Percentiles rank a stretch among this genome's conserved stretches.
Conservation (phyloP, 2,888 invertebrate genomes). For the Chirona hameri region DNA sequence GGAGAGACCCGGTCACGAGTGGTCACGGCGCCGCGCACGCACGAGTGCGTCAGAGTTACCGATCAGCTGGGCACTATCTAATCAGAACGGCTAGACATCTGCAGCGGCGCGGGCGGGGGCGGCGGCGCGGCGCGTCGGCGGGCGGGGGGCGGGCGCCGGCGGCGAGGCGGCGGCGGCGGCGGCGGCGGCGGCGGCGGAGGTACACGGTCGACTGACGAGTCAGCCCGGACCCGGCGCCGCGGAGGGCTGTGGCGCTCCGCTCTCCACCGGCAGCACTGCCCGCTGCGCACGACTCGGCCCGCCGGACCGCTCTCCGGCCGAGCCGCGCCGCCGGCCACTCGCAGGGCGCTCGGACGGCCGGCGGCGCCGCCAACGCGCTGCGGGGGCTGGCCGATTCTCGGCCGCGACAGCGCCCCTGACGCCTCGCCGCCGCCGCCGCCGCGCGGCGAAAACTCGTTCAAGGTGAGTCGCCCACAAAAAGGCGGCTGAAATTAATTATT, state of each 20-base stretch:
- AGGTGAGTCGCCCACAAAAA: constrained; percentile 8
- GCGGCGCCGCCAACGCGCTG: background rate
- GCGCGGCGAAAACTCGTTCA: background rate
- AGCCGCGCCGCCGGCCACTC: background rate
- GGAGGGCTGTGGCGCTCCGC: background rate
- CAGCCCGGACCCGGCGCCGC: background rate
- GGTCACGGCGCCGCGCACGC: background rate
- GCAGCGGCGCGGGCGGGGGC: background rate
- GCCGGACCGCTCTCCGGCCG: background rate
- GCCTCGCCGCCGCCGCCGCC: background rate
- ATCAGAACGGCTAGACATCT: background rate
- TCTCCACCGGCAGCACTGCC: no score
- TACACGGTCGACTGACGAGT: background rate
- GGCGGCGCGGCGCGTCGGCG: no score
- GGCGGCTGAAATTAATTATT: background rate
- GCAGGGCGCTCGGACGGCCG: background rate
- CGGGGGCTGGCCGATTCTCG: background rate
- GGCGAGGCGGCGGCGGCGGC: no score
- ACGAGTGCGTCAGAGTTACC: background rate
- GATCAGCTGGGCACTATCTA: constrained; percentile 9
- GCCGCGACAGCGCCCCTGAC: background rate
- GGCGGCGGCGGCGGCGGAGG: no score
- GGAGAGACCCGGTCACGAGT: background rate
- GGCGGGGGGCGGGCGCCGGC: no score
- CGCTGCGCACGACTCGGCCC: background rate